Evolutionary conservation across 2,797 vertebrate genomes (phyloP).

Genomic region (Avahi laniger): DNA sequence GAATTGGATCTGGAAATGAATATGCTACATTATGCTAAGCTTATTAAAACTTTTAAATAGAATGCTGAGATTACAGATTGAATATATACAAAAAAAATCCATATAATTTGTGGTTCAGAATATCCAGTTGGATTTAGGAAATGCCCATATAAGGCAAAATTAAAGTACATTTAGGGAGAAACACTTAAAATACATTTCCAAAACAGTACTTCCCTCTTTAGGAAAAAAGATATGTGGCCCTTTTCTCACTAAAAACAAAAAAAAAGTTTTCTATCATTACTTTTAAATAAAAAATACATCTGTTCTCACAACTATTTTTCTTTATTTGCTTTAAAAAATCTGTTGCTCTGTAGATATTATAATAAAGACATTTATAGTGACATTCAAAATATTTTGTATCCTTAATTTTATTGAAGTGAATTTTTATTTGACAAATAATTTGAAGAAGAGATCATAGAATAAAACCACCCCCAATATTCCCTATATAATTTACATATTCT

Average conservation of each 20-base stretch:
- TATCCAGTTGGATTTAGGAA: neutral
- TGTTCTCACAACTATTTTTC: neutral
- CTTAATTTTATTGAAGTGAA: neutral
- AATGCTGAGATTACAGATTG: neutral
- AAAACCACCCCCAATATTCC: neutral
- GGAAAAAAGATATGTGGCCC: too few relatives aligned
- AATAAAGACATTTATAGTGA: neutral
- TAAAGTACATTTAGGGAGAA: neutral
- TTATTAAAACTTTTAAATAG: neutral
- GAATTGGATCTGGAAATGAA: neutral
- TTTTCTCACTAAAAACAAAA: neutral
- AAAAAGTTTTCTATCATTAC: neutral
- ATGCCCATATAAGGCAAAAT: neutral
- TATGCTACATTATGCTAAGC: neutral
- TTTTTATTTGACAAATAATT: conserved; percentile 22
- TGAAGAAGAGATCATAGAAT: neutral
- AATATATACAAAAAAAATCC: neutral
- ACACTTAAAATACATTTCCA: neutral
- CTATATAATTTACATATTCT: neutral
- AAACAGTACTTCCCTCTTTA: neutral
- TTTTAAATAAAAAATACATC: neutral
- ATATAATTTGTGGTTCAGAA: neutral
- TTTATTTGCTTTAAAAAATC: neutral
- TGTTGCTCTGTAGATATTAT: neutral
- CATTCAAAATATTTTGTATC: neutral